Base-by-base conservation (phyloP, 2,797 vertebrate genomes). In the Poeciliopsis turneri region DNA sequence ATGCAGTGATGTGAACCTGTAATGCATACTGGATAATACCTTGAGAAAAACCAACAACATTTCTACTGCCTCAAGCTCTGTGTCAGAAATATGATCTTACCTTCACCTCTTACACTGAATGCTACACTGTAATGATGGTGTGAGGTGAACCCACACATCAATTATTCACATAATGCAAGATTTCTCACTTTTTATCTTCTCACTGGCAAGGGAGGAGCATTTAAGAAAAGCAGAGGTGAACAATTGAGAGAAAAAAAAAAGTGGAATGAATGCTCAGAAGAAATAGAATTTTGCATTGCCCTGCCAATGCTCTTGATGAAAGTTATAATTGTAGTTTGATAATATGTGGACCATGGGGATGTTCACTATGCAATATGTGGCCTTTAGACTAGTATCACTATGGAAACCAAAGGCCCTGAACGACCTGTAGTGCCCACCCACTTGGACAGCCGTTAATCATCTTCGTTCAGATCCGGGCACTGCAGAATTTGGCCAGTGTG, bases 401-500 rank as follows among this genome's bases (percentile, higher is more conserved):
- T 95, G 92, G 93, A 96, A 96, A 96, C 86, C 90, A 83, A 95
- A 91, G 92, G 86, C 90, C 95, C 93, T 86, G 82, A 11, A 92
- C 88, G 94, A 96, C 93, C 92, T 84, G 93, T 87, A 88, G 91
- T 94, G 84, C 94, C 93, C 92, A 90, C 94, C 94, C 93, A 97
- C 94, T 93, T 89, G 88, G 95, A 95, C 94, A 95, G 92, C 94
- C 94, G 95, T 97, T 97, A 96, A 97, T 97, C 94, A 96, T 95
- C 94, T 93, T 94, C 92, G 88, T 92, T 91, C 93, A 95, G 96
- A 97, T 96, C 95, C 94, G 95, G 93, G 94, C 93, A 95, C 93
- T 96, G 95, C 94, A 97, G 95, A 97, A 96, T 95, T 95, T 94
- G 94, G 94, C 92, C 95, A 95, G 97, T 93, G 94, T 96, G 95